Evolutionary conservation across 2,797 vertebrate species (phyloP), one percentile per base, ranked within the genome.

Genomic region (Orestias chungarensis): DNA sequence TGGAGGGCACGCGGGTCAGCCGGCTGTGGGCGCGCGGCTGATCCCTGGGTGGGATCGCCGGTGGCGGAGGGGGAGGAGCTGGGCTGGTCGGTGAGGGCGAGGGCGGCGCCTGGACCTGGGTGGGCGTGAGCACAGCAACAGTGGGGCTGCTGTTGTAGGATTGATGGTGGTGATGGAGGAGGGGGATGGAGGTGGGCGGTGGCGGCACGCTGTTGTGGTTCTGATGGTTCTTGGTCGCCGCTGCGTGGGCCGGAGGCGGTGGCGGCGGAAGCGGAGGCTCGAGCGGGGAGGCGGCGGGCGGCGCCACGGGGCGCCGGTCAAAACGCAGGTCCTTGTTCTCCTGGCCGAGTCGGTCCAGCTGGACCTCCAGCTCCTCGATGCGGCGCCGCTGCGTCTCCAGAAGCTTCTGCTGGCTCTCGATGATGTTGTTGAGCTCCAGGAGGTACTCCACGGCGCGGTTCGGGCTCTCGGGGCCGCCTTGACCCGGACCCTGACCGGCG

Each of bases 371-470:
- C 87, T 97, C 96, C 76, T 97, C 96, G 11, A 97, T 97, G 64
- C 96, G 93, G 72, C 94, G 94, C 42, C 96, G 90, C 88, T 97
- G 96, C 0, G 94, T 96, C 84, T 97, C 96, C 42, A 97, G 92
- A 85, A 97, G 95, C 90, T 96, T 96, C 93, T 97, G 96, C 91
- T 97, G 96, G 91, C 94, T 96, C 91, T 97, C 96, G 1, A 97
- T 97, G 84, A 97, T 97, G 92, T 97, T 96, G 91, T 97, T 97
- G 84, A 97, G 96, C 85, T 97, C 96, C 74, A 97, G 95, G 62
- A 97, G 96, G 84, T 97, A 97, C 90, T 96, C 96, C 89, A 97
- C 96, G 0, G 96, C 96, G 86, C 96, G 93, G 91, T 95, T 97
- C 0, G 96, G 96, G 91, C 95, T 96, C 67, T 97, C 96, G 14